These are phyloP conservation scores for Bradypodion pumilum DNA, from an alignment of 2,797 vertebrate species.

Conservation along the genomic window DNA sequence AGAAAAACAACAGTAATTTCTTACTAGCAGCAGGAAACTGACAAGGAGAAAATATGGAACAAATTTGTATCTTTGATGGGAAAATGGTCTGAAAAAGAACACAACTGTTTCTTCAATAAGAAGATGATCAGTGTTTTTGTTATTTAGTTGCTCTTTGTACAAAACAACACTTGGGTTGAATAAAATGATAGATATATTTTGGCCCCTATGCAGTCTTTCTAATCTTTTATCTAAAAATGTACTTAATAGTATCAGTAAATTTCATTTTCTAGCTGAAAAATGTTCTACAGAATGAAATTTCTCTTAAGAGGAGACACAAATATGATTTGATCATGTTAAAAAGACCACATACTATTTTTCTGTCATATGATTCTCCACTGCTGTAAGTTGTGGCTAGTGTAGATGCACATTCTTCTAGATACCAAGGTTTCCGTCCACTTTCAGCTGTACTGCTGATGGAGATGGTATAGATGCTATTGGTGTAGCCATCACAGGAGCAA, in stretches of 20 bases:
- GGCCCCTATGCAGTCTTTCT: background rate
- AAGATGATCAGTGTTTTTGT: background rate
- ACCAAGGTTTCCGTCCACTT: constrained; percentile 97
- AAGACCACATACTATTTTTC: constrained; percentile 89
- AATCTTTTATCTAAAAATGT: background rate
- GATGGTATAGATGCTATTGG: constrained; percentile 98
- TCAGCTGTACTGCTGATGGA: constrained; percentile 98
- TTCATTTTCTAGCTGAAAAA: background rate
- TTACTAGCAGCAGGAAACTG: constrained; percentile 24
- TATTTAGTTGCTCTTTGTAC: background rate
- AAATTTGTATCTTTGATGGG: background rate
- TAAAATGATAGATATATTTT: background rate
- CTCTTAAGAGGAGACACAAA: constrained; percentile 6
- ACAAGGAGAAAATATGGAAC: constrained; percentile 22
- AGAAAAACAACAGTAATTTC: constrained; percentile 51
- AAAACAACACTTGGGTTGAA: background rate
- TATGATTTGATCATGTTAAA: background rate
- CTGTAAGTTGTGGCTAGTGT: constrained; percentile 97
- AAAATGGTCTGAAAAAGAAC: background rate
- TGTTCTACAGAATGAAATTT: background rate
- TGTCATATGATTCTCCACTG: constrained; percentile 97
- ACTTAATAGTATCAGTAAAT: background rate
- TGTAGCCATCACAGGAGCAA: constrained; percentile 98
- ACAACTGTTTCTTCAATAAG: constrained; percentile 26
- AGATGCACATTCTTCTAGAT: constrained; percentile 96